Evolutionary conservation across 2,113 vertebrate species (phyloP).

Genomic region (Andinoacara biseriatus): DNA sequence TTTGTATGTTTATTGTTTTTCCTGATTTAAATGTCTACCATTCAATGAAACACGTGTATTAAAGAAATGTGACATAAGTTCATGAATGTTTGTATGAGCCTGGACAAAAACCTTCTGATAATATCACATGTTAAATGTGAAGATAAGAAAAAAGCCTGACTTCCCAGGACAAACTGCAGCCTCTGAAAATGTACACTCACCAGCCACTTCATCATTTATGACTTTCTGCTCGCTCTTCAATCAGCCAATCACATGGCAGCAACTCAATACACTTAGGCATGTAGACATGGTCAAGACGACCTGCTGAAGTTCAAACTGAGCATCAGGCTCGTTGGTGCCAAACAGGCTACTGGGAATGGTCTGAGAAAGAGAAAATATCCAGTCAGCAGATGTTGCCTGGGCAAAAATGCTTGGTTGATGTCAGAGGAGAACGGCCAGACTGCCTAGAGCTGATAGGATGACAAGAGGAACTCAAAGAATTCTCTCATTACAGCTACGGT

Average conservation of each 20-base stretch:
- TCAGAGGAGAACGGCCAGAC: not conserved
- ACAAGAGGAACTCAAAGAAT: not conserved
- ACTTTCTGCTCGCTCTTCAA: not conserved
- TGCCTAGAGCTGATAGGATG: not conserved
- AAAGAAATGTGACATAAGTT: not conserved
- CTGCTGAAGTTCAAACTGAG: no score
- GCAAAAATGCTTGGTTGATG: not conserved
- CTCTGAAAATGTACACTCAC: not conserved
- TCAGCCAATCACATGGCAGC: no score
- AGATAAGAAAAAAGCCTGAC: not conserved
- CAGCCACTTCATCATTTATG: not conserved
- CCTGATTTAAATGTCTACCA: not conserved
- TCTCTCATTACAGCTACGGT: no score
- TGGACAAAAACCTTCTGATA: not conserved
- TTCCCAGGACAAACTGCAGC: not conserved
- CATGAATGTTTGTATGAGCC: not conserved
- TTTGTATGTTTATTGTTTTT: not conserved
- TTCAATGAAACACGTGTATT: no score
- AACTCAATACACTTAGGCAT: no score
- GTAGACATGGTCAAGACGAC: no score
- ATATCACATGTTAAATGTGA: not conserved
- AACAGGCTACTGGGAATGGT: not conserved
- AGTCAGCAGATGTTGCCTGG: not conserved
- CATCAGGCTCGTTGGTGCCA: not conserved
- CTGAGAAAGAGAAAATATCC: no score